These are phyloP conservation scores for Drosophila sp. DNA, from an alignment of 1,140 invertebrate genomes.

Conservation along the genomic window DNA sequence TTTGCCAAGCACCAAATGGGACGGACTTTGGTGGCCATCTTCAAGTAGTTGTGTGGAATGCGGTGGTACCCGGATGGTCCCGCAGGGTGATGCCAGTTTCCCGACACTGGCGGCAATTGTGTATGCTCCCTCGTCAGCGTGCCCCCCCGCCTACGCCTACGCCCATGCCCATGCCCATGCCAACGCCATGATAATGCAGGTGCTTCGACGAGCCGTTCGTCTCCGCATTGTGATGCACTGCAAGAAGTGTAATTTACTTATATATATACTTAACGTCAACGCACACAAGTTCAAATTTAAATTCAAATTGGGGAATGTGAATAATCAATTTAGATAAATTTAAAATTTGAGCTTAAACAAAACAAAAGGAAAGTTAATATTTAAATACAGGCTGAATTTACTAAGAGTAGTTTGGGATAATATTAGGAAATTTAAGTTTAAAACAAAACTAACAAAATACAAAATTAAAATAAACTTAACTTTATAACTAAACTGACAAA, in stretches of 20 bases:
- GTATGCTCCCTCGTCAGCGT: constrained; percentile 84
- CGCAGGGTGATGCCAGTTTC: constrained; percentile 97
- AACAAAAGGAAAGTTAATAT: too few species aligned
- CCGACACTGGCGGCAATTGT: constrained; percentile 87
- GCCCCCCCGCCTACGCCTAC: constrained; percentile 68
- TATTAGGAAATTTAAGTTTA: too few species aligned
- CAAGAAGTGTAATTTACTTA: constrained; percentile 4
- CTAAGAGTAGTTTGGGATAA: too few species aligned
- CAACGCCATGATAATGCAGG: constrained; percentile 83
- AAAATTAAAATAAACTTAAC: too few species aligned
- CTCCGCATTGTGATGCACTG: constrained; percentile 93
- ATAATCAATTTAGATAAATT: too few species aligned
- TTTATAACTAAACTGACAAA: too few species aligned
- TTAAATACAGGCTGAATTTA: too few species aligned
- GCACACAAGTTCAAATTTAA: too few species aligned
- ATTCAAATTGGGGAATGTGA: too few species aligned
- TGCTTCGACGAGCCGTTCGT: constrained; percentile 91
- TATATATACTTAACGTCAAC: too few species aligned
- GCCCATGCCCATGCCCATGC: constrained; percentile 40
- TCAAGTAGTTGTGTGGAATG: constrained; percentile 85
- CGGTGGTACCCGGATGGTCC: constrained; percentile 91
- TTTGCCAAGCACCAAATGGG: constrained; percentile 85
- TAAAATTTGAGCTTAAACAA: too few species aligned
- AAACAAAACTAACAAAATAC: too few species aligned
- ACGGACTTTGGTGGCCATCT: constrained; percentile 85